These are phyloP conservation scores for Eurytoma adleriae DNA, from an alignment of 2,888 invertebrate genomes.

Conservation along the genomic window DNA sequence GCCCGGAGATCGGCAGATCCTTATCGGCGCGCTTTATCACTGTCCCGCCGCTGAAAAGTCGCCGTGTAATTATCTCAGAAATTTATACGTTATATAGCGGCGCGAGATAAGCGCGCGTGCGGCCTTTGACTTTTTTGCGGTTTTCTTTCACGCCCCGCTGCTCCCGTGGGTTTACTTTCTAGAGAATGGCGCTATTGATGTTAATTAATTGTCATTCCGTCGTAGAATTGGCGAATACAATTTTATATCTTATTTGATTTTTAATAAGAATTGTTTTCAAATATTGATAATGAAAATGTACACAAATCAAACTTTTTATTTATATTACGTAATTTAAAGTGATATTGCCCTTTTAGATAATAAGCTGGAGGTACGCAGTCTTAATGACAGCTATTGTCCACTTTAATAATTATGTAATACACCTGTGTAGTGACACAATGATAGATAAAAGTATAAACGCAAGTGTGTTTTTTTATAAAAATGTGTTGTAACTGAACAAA, in stretches of 20 bases:
- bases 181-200: neutral
- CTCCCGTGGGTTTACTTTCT: constrained; percentile 10
- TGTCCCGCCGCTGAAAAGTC: constrained; percentile 22
- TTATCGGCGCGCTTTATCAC: constrained; percentile 37
- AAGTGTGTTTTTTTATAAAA: too few relatives aligned
- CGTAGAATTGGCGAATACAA: neutral
- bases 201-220: neutral
- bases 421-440: too few relatives aligned
- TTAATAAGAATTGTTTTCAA: too few relatives aligned
- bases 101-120: neutral
- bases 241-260: neutral
- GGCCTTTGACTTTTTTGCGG: constrained; percentile 11
- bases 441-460: too few relatives aligned
- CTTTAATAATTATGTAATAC: too few relatives aligned
- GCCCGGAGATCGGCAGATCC: constrained; percentile 7
- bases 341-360: too few relatives aligned
- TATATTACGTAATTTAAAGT: too few relatives aligned
- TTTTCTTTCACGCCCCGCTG: constrained; percentile 34
- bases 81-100: constrained; percentile 26
- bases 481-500: too few relatives aligned
- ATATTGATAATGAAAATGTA: too few relatives aligned
- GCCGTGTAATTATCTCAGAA: constrained; percentile 41
- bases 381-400: too few relatives aligned
- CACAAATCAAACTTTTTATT: too few relatives aligned
- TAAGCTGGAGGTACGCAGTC: too few relatives aligned